A percentile compares a stretch with the other conserved stretches of the same genome.
These are phyloP conservation scores for Salarias fasciatus DNA, from an alignment of 2,797 vertebrate genomes.

Conservation along the genomic window DNA sequence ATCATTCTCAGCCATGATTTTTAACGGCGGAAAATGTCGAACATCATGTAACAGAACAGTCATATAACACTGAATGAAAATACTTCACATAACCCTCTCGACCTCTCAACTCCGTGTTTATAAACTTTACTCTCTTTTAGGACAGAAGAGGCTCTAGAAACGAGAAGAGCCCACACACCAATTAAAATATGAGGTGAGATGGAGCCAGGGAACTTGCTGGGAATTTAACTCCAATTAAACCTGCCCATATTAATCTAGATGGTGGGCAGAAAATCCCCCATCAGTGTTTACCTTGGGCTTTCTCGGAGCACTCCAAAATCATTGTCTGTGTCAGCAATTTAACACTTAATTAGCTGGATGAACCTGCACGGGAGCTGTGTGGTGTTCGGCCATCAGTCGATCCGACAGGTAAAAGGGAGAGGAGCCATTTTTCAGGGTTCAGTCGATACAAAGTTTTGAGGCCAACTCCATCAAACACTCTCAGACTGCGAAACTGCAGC, in stretches of 20 bases:
- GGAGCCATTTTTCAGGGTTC: conserved; percentile 8
- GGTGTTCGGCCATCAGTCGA: conserved; percentile 12
- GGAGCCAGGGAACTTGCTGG: conserved; percentile 15
- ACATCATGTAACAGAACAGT: neutral
- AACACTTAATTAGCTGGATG: conserved; percentile 32
- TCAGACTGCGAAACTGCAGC: conserved; percentile 34
- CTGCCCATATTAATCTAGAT: conserved; percentile 16
- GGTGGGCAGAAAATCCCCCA: conserved; percentile 22
- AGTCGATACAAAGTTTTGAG: conserved; percentile 54
- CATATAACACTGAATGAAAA: no score
- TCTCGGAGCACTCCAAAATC: conserved; percentile 10
- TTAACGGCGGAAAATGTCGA: neutral
- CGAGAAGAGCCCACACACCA: conserved; percentile 15
- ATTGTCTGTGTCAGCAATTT: conserved; percentile 4
- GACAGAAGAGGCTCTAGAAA: neutral
- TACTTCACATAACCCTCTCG: no score
- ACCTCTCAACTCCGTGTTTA: no score
- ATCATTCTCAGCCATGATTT: neutral
- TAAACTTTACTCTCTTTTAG: no score
- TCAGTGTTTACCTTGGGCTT: conserved; percentile 29
- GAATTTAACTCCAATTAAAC: conserved; percentile 36
- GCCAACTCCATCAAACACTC: conserved; percentile 48
- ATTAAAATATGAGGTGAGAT: conserved; percentile 8
- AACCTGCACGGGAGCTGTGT: conserved; percentile 28
- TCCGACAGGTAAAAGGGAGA: conserved; percentile 7